A percentile compares a stretch with the other conserved stretches of the same genome.
These are phyloP conservation scores for Atta texana DNA, from an alignment of 1,140 invertebrate genomes.

Conservation along the genomic window DNA sequence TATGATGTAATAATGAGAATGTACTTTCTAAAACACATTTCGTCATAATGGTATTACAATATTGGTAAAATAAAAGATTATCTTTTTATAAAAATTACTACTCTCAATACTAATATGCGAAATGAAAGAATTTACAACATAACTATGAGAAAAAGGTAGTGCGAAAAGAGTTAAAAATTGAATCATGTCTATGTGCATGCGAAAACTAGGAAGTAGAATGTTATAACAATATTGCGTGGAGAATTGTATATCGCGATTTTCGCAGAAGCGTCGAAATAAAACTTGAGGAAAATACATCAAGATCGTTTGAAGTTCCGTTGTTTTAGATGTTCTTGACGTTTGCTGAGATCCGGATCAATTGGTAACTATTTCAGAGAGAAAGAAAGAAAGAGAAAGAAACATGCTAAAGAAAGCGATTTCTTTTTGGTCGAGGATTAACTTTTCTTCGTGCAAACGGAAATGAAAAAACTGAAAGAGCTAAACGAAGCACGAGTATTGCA, in stretches of 20 bases:
- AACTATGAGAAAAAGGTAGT: not conserved
- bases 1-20: not conserved
- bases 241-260: slow-evolving; percentile 41
- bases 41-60: slow-evolving; percentile 5
- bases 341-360: slow-evolving; percentile 33
- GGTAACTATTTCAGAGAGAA: slow-evolving; percentile 23
- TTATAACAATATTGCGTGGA: slow-evolving; percentile 28
- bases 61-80: slow-evolving; percentile 13
- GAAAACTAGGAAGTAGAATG: slow-evolving; percentile 20
- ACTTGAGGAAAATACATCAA: slow-evolving; percentile 39
- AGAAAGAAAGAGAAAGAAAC: not conserved
- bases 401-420: slow-evolving; percentile 16
- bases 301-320: slow-evolving; percentile 9
- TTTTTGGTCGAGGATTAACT: slow-evolving; percentile 20
- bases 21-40: not conserved
- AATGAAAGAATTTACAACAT: slow-evolving; percentile 29
- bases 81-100: slow-evolving; percentile 11
- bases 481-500: slow-evolving; percentile 13
- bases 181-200: slow-evolving; percentile 21
- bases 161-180: slow-evolving; percentile 32
- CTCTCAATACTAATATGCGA: slow-evolving; percentile 31
- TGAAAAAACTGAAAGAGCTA: not conserved
- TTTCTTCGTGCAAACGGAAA: slow-evolving; percentile 24
- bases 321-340: slow-evolving; percentile 38
- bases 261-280: slow-evolving; percentile 3